Percentiles rank a stretch among this genome's conserved stretches.
These are phyloP conservation scores for Gadus chalcogrammus DNA, from an alignment of 2,113 vertebrate genomes.

Conservation along the genomic window DNA sequence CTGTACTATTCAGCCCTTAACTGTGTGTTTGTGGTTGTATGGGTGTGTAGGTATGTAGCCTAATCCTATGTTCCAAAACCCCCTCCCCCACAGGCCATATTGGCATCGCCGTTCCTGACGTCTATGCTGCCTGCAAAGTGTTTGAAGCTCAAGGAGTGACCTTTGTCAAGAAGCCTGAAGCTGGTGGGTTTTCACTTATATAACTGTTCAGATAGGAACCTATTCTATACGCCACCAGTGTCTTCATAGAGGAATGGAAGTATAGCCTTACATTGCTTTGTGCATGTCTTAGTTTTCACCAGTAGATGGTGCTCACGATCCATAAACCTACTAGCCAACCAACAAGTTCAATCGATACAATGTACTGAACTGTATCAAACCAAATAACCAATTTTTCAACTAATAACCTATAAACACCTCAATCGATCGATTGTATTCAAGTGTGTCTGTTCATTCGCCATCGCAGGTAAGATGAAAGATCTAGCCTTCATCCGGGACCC, in stretches of 20 bases:
- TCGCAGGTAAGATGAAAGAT: constrained; percentile 82
- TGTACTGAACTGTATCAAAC: too few relatives aligned
- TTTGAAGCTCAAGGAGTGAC: constrained; percentile 81
- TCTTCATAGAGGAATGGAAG: too few relatives aligned
- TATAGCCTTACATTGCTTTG: too few relatives aligned
- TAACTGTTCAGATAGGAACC: neutral
- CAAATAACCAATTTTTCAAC: too few relatives aligned
- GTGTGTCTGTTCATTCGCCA: neutral
- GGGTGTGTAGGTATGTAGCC: neutral
- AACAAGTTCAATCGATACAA: too few relatives aligned
- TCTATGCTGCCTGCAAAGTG: constrained; percentile 77
- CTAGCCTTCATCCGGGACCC: constrained; percentile 87
- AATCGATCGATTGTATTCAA: neutral
- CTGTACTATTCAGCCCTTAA: too few relatives aligned
- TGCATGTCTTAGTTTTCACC: neutral
- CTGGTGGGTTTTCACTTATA: constrained; percentile 60
- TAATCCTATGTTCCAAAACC: neutral
- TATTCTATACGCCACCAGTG: too few relatives aligned
- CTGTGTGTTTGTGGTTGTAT: neutral
- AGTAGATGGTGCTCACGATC: constrained; percentile 10
- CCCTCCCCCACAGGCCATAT: constrained; percentile 75
- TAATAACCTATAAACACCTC: too few relatives aligned
- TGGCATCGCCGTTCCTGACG: constrained; percentile 84
- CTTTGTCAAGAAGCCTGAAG: constrained; percentile 84
- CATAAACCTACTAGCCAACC: neutral